These are phyloP conservation scores for Drosophila ustulata DNA, from an alignment of 2,888 invertebrate species.

Conservation along the genomic window DNA sequence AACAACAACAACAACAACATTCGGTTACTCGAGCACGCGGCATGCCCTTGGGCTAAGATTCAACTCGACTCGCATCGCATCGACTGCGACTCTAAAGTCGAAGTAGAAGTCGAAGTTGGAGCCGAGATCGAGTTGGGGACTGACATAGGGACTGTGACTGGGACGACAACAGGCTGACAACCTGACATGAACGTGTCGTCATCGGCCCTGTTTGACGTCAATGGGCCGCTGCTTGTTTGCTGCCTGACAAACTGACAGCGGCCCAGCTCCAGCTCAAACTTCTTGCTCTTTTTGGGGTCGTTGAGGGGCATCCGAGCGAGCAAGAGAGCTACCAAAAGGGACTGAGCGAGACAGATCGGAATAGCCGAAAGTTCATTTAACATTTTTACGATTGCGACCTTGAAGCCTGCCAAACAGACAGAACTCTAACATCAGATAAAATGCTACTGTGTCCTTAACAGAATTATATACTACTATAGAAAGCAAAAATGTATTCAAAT, in stretches of 20 bases:
- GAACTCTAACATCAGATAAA: background rate
- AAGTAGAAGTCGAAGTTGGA: background rate
- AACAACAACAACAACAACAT: conserved; percentile 40
- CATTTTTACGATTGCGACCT: conserved; percentile 64
- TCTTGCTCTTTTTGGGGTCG: conserved; percentile 3
- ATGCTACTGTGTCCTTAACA: background rate
- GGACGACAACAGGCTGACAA: conserved; percentile 66
- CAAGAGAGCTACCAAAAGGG: background rate
- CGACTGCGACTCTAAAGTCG: conserved; percentile 7
- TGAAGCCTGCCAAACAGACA: conserved; percentile 4
- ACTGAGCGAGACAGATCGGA: conserved; percentile 1
- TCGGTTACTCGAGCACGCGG: conserved; percentile 60
- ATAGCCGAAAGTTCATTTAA: conserved; percentile 72
- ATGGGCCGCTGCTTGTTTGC: conserved; percentile 68
- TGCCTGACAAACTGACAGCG: conserved; percentile 75
- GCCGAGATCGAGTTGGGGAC: conserved; percentile 9
- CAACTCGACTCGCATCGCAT: conserved; percentile 20
- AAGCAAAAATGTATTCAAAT: background rate
- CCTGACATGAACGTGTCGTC: conserved; percentile 73
- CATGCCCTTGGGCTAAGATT: conserved; percentile 80
- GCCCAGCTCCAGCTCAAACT: background rate
- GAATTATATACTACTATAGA: background rate
- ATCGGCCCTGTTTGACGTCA: conserved; percentile 65
- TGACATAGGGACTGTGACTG: conserved; percentile 12
- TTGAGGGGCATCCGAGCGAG: conserved; percentile 7